Evolutionary conservation across 2,797 vertebrate species (phyloP).

Genomic region (Sebastes hubbsi): DNA sequence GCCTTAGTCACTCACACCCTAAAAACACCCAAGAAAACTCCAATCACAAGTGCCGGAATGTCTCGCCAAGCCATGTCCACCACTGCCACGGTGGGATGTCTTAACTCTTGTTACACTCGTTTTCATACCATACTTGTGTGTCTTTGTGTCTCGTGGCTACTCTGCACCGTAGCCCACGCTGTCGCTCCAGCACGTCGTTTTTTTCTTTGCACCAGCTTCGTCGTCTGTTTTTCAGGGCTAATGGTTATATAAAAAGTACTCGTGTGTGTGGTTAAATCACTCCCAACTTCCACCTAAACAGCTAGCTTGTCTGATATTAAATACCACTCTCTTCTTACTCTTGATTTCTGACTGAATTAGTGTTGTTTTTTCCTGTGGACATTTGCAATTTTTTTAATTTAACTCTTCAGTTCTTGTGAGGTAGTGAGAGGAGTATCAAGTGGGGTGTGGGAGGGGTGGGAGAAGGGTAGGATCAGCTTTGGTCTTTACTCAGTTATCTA

Average conservation of each 20-base stretch:
- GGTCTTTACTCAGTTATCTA: constrained; percentile 73
- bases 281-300: constrained; percentile 63
- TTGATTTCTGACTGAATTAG: constrained; percentile 73
- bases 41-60: constrained; percentile 85
- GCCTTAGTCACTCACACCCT: constrained; percentile 67
- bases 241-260: constrained; percentile 55
- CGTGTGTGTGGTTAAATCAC: constrained; percentile 63
- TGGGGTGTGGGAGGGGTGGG: background rate
- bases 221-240: constrained; percentile 66
- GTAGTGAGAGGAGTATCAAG: constrained; percentile 51
- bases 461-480: constrained; percentile 50
- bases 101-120: constrained; percentile 75
- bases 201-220: constrained; percentile 70
- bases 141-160: constrained; percentile 42
- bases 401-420: constrained; percentile 67
- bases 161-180: constrained; percentile 40
- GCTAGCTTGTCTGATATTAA: constrained; percentile 72
- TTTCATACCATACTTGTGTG: constrained; percentile 51
- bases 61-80: constrained; percentile 81
- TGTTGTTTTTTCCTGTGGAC: constrained; percentile 75
- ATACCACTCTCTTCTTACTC: constrained; percentile 74
- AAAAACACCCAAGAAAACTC: constrained; percentile 61
- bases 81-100: constrained; percentile 73
- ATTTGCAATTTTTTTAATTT: constrained; percentile 55
- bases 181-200: constrained; percentile 56